Percentiles rank a stretch among this genome's conserved stretches.
phyloP scores from a whole-genome alignment of 2,797 vertebrate species.

The Dallia pectoralis region DNA sequence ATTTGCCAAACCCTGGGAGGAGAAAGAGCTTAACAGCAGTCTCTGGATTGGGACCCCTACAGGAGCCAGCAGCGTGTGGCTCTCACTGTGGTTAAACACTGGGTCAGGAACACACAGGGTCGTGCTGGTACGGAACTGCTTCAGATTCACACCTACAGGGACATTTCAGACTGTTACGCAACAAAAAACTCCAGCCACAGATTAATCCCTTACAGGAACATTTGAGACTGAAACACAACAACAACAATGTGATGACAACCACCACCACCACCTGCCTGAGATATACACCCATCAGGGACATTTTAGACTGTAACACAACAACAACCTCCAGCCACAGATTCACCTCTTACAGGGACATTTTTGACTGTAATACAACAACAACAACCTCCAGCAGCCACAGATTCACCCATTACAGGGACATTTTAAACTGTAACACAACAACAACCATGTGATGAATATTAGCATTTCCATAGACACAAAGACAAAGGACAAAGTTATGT shows the following conservation, averaged over 20 bases:
- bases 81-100: constrained; percentile 82
- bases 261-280: too few species aligned
- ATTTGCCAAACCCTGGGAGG: constrained; percentile 64
- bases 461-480: not conserved
- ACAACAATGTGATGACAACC: too few species aligned
- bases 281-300: constrained; percentile 56
- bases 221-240: too few species aligned
- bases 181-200: too few species aligned
- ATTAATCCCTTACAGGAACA: too few species aligned
- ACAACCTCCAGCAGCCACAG: constrained; percentile 83
- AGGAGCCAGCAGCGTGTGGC: constrained; percentile 81
- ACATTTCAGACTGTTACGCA: too few species aligned
- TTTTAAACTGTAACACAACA: too few species aligned
- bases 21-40: constrained; percentile 82
- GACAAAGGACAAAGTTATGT: not conserved
- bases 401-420: constrained; percentile 56
- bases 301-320: too few species aligned
- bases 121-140: constrained; percentile 82
- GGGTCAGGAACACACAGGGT: constrained; percentile 91
- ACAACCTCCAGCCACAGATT: constrained; percentile 78
- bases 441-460: not conserved
- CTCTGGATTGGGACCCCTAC: constrained; percentile 85
- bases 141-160: constrained; percentile 70
- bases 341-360: constrained; percentile 53
- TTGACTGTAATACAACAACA: too few species aligned